Percentiles rank a stretch among this genome's conserved stretches.
Conservation (phyloP, 2,888 invertebrate species). For the Drosophila tripunctata region DNA sequence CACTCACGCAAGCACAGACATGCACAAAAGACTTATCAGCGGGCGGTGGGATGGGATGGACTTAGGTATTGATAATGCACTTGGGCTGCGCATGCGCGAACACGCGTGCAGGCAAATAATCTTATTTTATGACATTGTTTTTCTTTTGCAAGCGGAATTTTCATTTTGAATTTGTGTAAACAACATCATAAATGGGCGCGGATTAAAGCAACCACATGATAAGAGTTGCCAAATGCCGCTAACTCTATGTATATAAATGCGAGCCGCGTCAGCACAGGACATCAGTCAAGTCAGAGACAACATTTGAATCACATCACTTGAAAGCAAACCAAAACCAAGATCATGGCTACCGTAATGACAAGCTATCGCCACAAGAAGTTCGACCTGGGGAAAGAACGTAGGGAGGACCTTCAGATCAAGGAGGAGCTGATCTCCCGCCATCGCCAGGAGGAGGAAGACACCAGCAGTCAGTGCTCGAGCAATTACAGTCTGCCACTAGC, state of each 20-base stretch:
- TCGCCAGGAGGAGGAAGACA: slow-evolving; percentile 40
- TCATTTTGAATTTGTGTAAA: slow-evolving; percentile 56
- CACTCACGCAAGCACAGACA: slow-evolving; percentile 62
- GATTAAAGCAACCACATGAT: slow-evolving; percentile 39
- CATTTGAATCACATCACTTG: slow-evolving; percentile 19
- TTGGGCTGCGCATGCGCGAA: slow-evolving; percentile 41
- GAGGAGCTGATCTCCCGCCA: slow-evolving; percentile 41
- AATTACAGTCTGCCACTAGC: slow-evolving; percentile 33
- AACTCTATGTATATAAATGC: slow-evolving; percentile 54
- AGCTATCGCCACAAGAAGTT: slow-evolving; percentile 80
- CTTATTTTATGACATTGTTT: slow-evolving; percentile 65
- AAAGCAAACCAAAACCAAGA: background rate
- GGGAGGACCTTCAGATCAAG: slow-evolving; percentile 41
- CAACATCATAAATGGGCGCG: slow-evolving; percentile 63
- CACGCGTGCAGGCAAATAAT: slow-evolving; percentile 29
- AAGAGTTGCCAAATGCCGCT: slow-evolving; percentile 11
- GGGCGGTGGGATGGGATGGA: slow-evolving; percentile 24
- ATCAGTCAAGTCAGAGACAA: slow-evolving; percentile 43
- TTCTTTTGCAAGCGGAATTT: slow-evolving; percentile 60
- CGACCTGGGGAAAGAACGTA: slow-evolving; percentile 44
- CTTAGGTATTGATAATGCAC: slow-evolving; percentile 5
- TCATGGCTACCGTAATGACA: slow-evolving; percentile 28
- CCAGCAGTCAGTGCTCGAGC: slow-evolving; percentile 49
- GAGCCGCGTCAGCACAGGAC: slow-evolving; percentile 40
- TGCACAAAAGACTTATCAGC: slow-evolving; percentile 55